These are phyloP conservation scores for Platalea minor DNA, from an alignment of 2,797 vertebrate genomes.

Conservation along the genomic window DNA sequence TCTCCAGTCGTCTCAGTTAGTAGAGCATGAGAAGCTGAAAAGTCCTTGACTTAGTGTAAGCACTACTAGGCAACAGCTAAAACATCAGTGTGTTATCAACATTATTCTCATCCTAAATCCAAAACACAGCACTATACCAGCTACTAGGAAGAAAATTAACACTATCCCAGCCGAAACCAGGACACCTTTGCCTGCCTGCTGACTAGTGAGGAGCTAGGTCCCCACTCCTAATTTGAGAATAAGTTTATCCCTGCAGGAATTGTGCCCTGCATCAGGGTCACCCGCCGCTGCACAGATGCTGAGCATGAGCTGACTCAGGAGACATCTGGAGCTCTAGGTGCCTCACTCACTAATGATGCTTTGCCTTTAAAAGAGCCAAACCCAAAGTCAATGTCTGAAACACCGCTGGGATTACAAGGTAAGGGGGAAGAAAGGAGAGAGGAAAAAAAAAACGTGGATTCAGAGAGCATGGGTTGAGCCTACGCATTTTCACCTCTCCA, in stretches of 20 bases:
- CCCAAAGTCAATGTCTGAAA: neutral
- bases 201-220: neutral
- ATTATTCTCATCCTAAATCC: too few relatives aligned
- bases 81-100: too few relatives aligned
- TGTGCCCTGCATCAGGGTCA: rapidly evolving
- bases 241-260: neutral
- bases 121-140: too few relatives aligned
- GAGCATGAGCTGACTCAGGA: neutral
- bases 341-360: rapidly evolving
- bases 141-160: too few relatives aligned
- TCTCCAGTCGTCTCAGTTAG: too few relatives aligned
- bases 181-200: neutral
- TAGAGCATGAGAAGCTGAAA: too few relatives aligned
- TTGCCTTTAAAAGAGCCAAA: neutral
- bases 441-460: neutral
- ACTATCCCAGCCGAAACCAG: too few relatives aligned
- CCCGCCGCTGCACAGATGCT: rapidly evolving
- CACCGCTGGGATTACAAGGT: rapidly evolving
- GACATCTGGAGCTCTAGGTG: neutral
- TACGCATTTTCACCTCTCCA: rapidly evolving
- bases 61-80: too few relatives aligned
- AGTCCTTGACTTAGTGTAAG: too few relatives aligned
- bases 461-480: neutral
- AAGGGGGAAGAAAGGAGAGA: neutral
- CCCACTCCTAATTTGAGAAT: rapidly evolving